Evolutionary conservation across 2,888 invertebrate genomes (phyloP), one percentile per base, ranked within the genome.

Genomic region (Acleris sparsana): DNA sequence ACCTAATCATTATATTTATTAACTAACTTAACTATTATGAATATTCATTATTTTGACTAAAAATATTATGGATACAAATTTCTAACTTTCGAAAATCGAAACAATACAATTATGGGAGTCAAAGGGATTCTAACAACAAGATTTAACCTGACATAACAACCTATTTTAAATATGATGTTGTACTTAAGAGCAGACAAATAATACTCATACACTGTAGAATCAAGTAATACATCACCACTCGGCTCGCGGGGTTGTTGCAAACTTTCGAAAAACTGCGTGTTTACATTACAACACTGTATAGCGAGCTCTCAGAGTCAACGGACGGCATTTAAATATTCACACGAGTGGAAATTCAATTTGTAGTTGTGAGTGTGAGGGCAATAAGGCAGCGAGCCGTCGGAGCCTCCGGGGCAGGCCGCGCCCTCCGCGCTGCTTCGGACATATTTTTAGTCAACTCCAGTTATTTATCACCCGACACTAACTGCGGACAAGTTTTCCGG

Each of bases 281-380:
- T 82, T 80, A 78, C 76, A 77, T 79, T 77, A 74, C 75, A 77
- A 78, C 57, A 82, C 75, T 75, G 72, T 75, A 75, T 73, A 74
- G 72, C 71, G 70, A 71, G 77, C 78, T 75, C 78, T 75, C 76
- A 82, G 80, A 84, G 81, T 85, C 82, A 85, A 85, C 85, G 85
- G 71, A 72, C 71, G 75, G 75, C 72, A 78, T 82, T 87, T 75
- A 86, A 86, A 86, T 87, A 88, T 88, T 86, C 83, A 85, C 78
- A 75, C 79, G 73, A 78, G 78, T 82, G 80, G 74, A 86, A 88
- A 88, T 87, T 87, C 83, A 86, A 87, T 88, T 87, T 85, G 79
- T 82, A 84, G 82, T 85, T 86, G 83, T 72, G 79, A 75, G 73
- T 76, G 77, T 74, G 72, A 75, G 80, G 79, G 79, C 80, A 82